A percentile compares a stretch with the other conserved stretches of the same genome.
Evolutionary conservation across 64 coral and sea anemone species (phyloP).

Genomic region (Actinia equina): DNA sequence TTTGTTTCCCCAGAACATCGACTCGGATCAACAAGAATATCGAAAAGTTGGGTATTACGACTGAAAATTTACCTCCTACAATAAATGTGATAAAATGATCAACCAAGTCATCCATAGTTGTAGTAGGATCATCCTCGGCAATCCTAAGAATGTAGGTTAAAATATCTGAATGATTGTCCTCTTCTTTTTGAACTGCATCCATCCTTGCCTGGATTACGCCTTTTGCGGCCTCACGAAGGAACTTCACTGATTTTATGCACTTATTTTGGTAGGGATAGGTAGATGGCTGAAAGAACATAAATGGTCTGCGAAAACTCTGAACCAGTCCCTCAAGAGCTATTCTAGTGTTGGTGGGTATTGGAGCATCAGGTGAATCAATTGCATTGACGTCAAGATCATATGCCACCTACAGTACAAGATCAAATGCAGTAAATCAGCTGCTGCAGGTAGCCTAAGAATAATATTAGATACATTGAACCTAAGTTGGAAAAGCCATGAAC

Average conservation of each 20-base stretch:
- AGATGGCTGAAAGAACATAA: slow-evolving; percentile 54
- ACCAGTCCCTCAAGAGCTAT: slow-evolving; percentile 63
- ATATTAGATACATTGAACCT: no score
- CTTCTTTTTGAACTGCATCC: slow-evolving; percentile 16
- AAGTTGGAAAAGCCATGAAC: no score
- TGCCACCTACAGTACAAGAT: slow-evolving; percentile 34
- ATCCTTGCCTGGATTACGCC: slow-evolving; percentile 51
- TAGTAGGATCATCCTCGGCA: slow-evolving; percentile 29
- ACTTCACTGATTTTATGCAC: slow-evolving; percentile 52
- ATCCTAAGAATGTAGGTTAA: slow-evolving; percentile 36
- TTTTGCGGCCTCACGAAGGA: slow-evolving; percentile 45
- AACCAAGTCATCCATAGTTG: slow-evolving; percentile 65
- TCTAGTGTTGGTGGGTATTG: slow-evolving; percentile 58
- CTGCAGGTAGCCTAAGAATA: no score
- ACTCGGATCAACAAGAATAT: no score
- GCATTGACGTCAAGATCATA: slow-evolving; percentile 69
- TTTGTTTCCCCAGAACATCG: no score
- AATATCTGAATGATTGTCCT: slow-evolving; percentile 41
- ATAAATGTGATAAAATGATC: slow-evolving; percentile 79
- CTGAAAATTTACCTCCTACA: slow-evolving; percentile 56
- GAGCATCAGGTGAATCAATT: slow-evolving; percentile 51
- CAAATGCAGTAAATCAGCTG: background rate
- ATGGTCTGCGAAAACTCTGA: slow-evolving; percentile 71
- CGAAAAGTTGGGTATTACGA: no score
- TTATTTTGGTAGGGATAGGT: slow-evolving; percentile 61